Base-by-base conservation (phyloP, 2,888 invertebrate species). In the Chrysolina americana region DNA sequence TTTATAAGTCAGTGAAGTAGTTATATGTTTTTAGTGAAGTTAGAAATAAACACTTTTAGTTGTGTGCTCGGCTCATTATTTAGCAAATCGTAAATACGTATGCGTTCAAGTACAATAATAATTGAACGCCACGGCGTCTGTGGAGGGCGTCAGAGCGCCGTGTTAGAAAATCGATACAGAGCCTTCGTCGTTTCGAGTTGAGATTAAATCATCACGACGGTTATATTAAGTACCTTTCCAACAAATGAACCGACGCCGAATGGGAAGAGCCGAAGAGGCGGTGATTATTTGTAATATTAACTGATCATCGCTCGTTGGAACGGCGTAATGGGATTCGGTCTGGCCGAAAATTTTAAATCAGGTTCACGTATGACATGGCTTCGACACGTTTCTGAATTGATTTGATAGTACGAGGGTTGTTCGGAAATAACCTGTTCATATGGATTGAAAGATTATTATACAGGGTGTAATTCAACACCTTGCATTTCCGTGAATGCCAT, bases 201-300 rank as follows among this genome's bases (percentile, higher is more conserved):
- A 53, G 53, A 53, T 21, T 53, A 21, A 53, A 53, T 53, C 53
- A 53, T 53, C 53, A 21, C 10, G 5, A 11, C 21, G 11, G 53
- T n/a, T n/a, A n/a, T n/a, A n/a, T 17, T 53, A 53, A 53, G 53
- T 23, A 53, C 19, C 53, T 53, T 48, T 48, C 48, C 17, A 48
- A 48, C 48, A 48, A 48, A 48, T 48, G 17, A 48, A 48, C 48
- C 17, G 48, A 48, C 8, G 17, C 17, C 48, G 9, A 48, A 48
- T 17, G 48, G 9, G 48, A 48, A 48, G 48, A 48, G 48, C 2
- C 48, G 48, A 48, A 48, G 48, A 48, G 8, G 17, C 9, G 48
- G 17, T 10, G 48, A 48, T 48, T 48, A 53, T 53, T 53, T 19
- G 53, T 53, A 53, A 19, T 21, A 53, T 19, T 53, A 53, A 21